phyloP scores from a whole-genome alignment of 2,888 invertebrate genomes.

The Drosophila infuscata region DNA sequence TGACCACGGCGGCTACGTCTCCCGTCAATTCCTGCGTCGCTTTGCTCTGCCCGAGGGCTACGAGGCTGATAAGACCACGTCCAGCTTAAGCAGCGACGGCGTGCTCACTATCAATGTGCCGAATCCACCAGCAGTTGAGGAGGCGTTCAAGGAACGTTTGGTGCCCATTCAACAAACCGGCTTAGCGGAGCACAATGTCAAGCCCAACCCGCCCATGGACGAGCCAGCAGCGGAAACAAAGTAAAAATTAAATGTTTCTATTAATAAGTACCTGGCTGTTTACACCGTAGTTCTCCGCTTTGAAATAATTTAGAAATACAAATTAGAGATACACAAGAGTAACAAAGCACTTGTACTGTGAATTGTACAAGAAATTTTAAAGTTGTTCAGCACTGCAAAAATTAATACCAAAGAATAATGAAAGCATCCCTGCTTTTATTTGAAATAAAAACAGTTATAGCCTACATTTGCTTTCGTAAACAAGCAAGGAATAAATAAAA shows the following conservation, averaged over 20 bases:
- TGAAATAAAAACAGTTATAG: not conserved
- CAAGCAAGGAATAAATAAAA: too few species aligned
- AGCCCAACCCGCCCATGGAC: conserved; percentile 27
- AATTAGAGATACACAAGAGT: not conserved
- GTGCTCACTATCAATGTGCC: conserved; percentile 90
- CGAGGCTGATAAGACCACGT: conserved; percentile 90
- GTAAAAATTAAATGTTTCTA: not conserved
- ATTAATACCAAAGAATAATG: not conserved
- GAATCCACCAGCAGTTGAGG: conserved; percentile 80
- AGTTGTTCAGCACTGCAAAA: not conserved
- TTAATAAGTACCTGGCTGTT: not conserved
- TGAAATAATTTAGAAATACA: not conserved
- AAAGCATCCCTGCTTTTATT: not conserved
- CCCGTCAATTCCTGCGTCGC: conserved; percentile 90
- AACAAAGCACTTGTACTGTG: not conserved
- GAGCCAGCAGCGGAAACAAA: conserved; percentile 11
- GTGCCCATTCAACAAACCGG: conserved; percentile 88
- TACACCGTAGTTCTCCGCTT: not conserved
- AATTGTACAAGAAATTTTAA: not conserved
- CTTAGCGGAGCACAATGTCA: conserved; percentile 28
- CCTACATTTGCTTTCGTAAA: too few species aligned
- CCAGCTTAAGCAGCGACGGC: conserved; percentile 91
- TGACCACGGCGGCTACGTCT: conserved; percentile 90
- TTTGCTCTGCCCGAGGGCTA: conserved; percentile 91
- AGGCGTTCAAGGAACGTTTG: conserved; percentile 85